Conservation (phyloP, 2,113 vertebrate species). For the Poicephalus gulielmi region DNA sequence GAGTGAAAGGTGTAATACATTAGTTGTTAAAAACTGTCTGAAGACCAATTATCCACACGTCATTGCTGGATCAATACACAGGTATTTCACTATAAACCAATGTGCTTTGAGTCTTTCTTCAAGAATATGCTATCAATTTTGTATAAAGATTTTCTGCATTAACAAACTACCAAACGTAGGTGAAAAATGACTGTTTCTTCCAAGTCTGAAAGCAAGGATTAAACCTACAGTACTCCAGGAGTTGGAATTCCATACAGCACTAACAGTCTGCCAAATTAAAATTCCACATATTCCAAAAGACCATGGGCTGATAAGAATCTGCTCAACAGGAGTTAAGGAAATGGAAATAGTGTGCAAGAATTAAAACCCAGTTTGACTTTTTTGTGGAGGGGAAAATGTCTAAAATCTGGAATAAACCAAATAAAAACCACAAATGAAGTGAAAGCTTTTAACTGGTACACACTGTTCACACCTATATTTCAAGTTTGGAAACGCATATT, state of each 20-base stretch:
- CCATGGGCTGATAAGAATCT: constrained; percentile 56
- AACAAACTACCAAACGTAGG: constrained; percentile 62
- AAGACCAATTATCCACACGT: constrained; percentile 12
- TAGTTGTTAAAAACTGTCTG: background rate
- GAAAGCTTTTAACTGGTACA: constrained; percentile 85
- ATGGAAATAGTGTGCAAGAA: constrained; percentile 56
- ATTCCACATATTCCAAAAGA: constrained; percentile 47
- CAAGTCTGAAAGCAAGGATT: constrained; percentile 66
- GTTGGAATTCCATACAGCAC: constrained; percentile 66
- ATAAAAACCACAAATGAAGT: constrained; percentile 77
- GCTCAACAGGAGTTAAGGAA: constrained; percentile 66
- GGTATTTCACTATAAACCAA: constrained; percentile 53
- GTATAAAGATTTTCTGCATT: constrained; percentile 63
- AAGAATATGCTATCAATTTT: constrained; percentile 67
- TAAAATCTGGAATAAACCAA: constrained; percentile 74
- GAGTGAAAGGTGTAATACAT: constrained; percentile 5
- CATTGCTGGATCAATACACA: constrained; percentile 9
- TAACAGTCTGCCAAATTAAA: constrained; percentile 61
- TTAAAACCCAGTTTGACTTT: constrained; percentile 55
- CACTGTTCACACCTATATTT: constrained; percentile 94
- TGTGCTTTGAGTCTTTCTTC: constrained; percentile 69
- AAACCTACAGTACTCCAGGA: constrained; percentile 66
- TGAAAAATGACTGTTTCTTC: constrained; percentile 54
- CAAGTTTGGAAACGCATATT: constrained; percentile 95
- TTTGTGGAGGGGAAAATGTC: background rate